A percentile compares a stretch with the other conserved stretches of the same genome.
phyloP scores from a whole-genome alignment of 2,797 vertebrate genomes.

The Hydrophis major region DNA sequence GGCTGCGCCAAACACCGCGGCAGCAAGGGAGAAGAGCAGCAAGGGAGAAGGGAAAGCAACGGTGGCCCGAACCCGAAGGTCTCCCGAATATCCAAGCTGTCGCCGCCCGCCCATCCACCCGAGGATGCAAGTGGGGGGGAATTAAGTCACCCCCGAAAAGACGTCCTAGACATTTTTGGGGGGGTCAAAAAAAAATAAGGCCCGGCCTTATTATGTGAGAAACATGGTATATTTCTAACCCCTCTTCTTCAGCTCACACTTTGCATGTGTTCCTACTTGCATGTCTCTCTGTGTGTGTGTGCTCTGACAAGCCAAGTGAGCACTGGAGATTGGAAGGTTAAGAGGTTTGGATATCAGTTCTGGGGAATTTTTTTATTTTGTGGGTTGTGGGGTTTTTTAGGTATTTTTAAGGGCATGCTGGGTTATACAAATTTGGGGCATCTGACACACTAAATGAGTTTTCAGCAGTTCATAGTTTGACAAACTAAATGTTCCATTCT shows the following conservation, averaged over 20 bases:
- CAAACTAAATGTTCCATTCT: not conserved
- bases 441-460: not conserved
- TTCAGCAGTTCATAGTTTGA: not conserved
- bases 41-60: too few species aligned
- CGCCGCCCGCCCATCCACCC: too few species aligned
- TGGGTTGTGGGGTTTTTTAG: not conserved
- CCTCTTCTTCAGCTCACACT: not conserved
- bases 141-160: too few species aligned
- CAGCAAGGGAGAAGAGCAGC: too few species aligned
- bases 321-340: not conserved
- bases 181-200: too few species aligned
- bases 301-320: not conserved
- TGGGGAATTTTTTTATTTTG: not conserved
- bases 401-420: not conserved
- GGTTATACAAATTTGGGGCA: not conserved
- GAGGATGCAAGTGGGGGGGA: too few species aligned
- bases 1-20: too few species aligned
- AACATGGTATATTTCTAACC: not conserved
- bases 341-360: not conserved
- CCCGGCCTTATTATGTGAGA: too few species aligned
- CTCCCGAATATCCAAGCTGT: too few species aligned
- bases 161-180: too few species aligned
- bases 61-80: too few species aligned
- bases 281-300: not conserved
- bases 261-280: not conserved